Percentiles rank a stretch among this genome's conserved stretches.
Conservation (phyloP, 2,113 vertebrate genomes). For the Pomatostomus ruficeps region DNA sequence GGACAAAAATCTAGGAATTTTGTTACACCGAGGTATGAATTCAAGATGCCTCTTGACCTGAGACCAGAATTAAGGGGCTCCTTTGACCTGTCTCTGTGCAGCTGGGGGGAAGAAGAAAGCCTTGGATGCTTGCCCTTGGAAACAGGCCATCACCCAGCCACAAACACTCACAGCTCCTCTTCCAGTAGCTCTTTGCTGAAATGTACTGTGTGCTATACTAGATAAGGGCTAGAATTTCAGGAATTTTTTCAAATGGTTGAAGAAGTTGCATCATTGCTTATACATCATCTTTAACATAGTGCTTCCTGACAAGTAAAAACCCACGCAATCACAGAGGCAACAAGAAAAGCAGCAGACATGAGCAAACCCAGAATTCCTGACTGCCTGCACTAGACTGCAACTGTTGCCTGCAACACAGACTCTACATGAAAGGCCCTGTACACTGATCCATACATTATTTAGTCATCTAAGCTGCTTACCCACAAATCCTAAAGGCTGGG, state of each 20-base stretch:
- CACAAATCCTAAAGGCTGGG: background rate
- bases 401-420: background rate
- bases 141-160: background rate
- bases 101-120: accelerated
- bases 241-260: background rate
- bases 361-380: conserved; percentile 41
- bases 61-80: background rate
- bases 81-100: background rate
- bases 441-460: background rate
- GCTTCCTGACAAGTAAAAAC: conserved; percentile 16
- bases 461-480: background rate
- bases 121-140: background rate
- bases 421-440: background rate
- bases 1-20: background rate
- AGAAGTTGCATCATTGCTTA: conserved; percentile 19
- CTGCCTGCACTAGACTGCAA: background rate
- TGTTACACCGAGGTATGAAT: background rate
- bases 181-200: background rate
- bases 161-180: background rate
- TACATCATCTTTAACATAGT: background rate
- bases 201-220: background rate
- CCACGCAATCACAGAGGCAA: conserved; percentile 6
- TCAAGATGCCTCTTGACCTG: background rate
- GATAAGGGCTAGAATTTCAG: conserved; percentile 42
- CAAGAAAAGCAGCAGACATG: conserved; percentile 13